Evolutionary conservation across 1,140 invertebrate genomes (phyloP).

Genomic region (Chrysopa pallens): DNA sequence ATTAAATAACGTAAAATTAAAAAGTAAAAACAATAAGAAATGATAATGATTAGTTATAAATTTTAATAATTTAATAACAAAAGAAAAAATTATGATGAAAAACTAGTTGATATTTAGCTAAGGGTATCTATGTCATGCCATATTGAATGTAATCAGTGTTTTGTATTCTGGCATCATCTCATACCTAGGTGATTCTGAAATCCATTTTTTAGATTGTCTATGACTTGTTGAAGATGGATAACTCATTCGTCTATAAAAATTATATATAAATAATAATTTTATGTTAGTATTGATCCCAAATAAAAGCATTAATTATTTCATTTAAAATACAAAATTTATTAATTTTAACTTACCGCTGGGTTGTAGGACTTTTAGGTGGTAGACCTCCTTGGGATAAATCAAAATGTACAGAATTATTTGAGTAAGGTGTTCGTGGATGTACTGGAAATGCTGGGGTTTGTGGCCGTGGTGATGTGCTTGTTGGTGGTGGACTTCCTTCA

Average conservation of each 20-base stretch:
- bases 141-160: background rate
- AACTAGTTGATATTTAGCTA: too few relatives aligned
- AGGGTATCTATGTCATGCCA: background rate
- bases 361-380: slow-evolving; percentile 53
- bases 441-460: slow-evolving; percentile 83
- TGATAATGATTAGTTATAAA: too few relatives aligned
- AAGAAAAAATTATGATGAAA: too few relatives aligned
- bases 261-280: too few relatives aligned
- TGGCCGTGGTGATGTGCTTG: slow-evolving; percentile 37
- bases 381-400: slow-evolving; percentile 34
- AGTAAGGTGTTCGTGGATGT: slow-evolving; percentile 70
- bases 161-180: slow-evolving; percentile 5
- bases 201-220: slow-evolving; percentile 15
- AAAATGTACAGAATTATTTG: slow-evolving; percentile 36
- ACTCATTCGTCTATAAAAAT: slow-evolving; percentile 19
- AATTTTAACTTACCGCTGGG: slow-evolving; percentile 34
- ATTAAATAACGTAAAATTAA: too few relatives aligned
- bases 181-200: slow-evolving; percentile 1
- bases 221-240: slow-evolving; percentile 12
- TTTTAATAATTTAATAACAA: too few relatives aligned
- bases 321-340: background rate
- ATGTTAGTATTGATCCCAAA: too few relatives aligned
- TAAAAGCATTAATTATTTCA: too few relatives aligned
- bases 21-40: too few relatives aligned
- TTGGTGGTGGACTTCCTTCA: slow-evolving; percentile 25